Conservation (phyloP, 2,797 vertebrate genomes). For the Alectoris magna region DNA sequence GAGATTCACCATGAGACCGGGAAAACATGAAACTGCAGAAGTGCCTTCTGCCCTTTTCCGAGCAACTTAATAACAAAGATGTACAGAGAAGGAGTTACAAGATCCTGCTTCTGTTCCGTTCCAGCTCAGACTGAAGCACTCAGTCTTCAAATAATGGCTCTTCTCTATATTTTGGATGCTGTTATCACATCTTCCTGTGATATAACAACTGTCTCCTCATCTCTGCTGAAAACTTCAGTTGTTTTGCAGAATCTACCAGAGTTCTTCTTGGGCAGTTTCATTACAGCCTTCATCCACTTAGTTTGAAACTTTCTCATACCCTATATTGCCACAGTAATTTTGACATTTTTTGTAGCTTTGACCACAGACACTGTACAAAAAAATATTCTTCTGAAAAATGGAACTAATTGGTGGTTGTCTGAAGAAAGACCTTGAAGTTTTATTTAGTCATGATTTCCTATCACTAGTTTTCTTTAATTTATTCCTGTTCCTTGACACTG, state of each 20-base stretch:
- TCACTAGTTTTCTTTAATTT: background rate
- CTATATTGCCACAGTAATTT: background rate
- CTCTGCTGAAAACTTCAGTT: rapidly evolving
- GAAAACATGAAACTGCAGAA: background rate
- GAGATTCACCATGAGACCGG: background rate
- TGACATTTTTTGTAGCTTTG: background rate
- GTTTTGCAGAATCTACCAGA: background rate
- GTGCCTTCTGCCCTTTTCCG: background rate
- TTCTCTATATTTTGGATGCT: background rate
- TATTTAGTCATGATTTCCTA: background rate
- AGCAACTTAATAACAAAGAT: background rate
- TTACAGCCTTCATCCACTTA: background rate
- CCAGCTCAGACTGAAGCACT: background rate
- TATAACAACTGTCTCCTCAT: background rate
- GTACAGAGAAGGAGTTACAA: background rate
- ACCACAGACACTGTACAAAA: background rate
- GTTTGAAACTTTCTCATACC: background rate
- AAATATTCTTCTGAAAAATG: background rate
- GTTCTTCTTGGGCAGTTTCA: background rate
- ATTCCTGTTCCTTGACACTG: background rate
- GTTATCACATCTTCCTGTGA: background rate
- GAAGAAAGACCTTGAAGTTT: rapidly evolving
- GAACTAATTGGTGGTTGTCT: background rate
- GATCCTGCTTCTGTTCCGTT: background rate
- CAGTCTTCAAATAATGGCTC: background rate